These are phyloP conservation scores for Netelia fuscicornis DNA, from an alignment of 2,888 invertebrate genomes.

Conservation along the genomic window DNA sequence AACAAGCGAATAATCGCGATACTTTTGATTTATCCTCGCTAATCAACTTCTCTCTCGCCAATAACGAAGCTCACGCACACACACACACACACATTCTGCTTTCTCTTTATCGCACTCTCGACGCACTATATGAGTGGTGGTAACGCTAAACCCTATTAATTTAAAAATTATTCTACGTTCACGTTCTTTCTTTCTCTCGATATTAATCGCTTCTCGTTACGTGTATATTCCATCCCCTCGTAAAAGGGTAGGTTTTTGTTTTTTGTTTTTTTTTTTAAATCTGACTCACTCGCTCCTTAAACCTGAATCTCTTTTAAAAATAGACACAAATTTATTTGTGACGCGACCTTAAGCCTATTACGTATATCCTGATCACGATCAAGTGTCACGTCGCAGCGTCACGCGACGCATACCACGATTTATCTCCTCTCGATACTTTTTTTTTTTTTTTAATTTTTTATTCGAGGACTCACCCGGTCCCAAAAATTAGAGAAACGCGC, in stretches of 20 bases:
- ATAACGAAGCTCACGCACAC: constrained; percentile 50
- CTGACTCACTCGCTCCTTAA: constrained; percentile 48
- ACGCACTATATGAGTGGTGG: constrained; percentile 62
- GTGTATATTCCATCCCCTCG: constrained; percentile 41
- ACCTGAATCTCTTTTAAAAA: constrained; percentile 82
- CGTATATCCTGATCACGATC: constrained; percentile 84
- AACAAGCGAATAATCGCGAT: constrained; percentile 45
- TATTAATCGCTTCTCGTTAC: constrained; percentile 47
- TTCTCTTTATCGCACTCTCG: constrained; percentile 52
- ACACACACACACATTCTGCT: constrained; percentile 40
- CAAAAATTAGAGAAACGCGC: constrained; percentile 39
- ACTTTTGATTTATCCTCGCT: constrained; percentile 62
- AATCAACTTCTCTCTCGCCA: constrained; percentile 27
- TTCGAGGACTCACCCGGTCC: constrained; percentile 25
- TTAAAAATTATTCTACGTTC: constrained; percentile 74
- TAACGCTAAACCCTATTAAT: constrained; percentile 76
- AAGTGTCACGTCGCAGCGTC: constrained; percentile 66
- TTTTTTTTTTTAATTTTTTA: constrained; percentile 6
- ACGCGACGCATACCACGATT: constrained; percentile 57
- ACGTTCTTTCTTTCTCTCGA: constrained; percentile 59
- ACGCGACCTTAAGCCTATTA: constrained; percentile 82
- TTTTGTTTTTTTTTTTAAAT: constrained; percentile 21
- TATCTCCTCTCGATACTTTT: constrained; percentile 37
- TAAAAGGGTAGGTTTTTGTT: constrained; percentile 5
- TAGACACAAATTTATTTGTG: constrained; percentile 83